Conservation (phyloP, 2,888 invertebrate species). For the Argynnis bischoffii region DNA sequence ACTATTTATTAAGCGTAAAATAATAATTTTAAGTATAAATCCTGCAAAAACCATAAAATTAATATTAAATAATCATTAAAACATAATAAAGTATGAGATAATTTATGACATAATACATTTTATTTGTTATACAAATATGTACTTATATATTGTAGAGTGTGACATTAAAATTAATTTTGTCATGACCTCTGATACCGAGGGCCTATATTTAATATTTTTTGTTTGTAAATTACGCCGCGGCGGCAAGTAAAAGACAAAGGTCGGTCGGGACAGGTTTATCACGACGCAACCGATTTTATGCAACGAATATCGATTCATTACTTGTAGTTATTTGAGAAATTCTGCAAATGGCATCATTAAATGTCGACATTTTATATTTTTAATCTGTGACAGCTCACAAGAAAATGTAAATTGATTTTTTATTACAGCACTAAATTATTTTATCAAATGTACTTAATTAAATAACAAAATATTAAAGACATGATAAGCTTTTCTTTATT, state of each 20-base stretch:
- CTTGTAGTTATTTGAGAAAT: conserved; percentile 55
- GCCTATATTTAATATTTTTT: conserved; percentile 43
- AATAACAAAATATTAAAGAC: too few species aligned
- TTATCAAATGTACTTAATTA: conserved; percentile 9
- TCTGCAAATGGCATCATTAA: conserved; percentile 53
- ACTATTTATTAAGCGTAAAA: neutral
- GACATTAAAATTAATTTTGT: conserved; percentile 35
- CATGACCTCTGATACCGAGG: conserved; percentile 45
- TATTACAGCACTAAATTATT: conserved; percentile 11
- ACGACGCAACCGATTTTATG: conserved; percentile 65
- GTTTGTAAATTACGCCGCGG: conserved; percentile 40
- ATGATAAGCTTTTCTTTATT: neutral
- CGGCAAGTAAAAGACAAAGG: conserved; percentile 62
- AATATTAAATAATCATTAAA: conserved; percentile 7
- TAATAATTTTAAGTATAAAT: neutral
- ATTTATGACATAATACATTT: conserved; percentile 9
- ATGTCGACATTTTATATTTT: conserved; percentile 16
- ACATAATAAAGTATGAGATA: conserved; percentile 5
- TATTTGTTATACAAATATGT: conserved; percentile 1
- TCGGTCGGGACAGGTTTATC: conserved; percentile 59
- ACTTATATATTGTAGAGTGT: neutral
- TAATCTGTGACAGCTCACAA: conserved; percentile 12
- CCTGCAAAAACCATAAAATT: neutral
- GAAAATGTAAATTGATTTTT: conserved; percentile 9
- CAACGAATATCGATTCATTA: conserved; percentile 63